Evolutionary conservation across 2,888 invertebrate species (phyloP), one percentile per base, ranked within the genome.

Genomic region (Stictocephala bisonia): DNA sequence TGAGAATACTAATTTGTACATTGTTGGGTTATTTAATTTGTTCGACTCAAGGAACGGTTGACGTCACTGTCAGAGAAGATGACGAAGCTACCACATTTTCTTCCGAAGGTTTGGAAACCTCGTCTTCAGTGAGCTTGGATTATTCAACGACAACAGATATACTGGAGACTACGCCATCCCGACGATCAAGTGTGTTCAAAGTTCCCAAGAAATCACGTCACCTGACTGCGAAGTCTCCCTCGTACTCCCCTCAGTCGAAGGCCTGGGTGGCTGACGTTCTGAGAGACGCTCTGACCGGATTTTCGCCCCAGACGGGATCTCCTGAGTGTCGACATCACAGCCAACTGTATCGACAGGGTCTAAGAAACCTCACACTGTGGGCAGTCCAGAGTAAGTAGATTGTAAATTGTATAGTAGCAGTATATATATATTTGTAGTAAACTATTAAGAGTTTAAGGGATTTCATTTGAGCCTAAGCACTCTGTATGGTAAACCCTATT

Each of bases 331-430:
- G 35, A 7, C 40, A 51, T 3, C 71, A 71, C 18, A 26, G 41
- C 3, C 1, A n/a, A 13, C 40, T 71, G 1, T 71, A 71, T 41
- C 29, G 26, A 18, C 26, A 58, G 27, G 35, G 29, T 11, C 26
- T 71, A 20, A 27, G 40, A 11, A 58, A 71, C 40, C 27, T 71
- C 41, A 71, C 71, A 6, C 58, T 58, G 29, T 71, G 71, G 71
- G 71, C 71, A 9, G 58, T 71, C 13, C 71, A 71, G 29, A 71
- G 71, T 71, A 18, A 71, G 71, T 71, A 13, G 0, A n/a, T n/a
- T n/a, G n/a, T n/a, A n/a, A n/a, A 18, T 20, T 51, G 13, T 35
- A 13, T 35, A 35, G n/a, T n/a, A n/a, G n/a, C n/a, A n/a, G n/a
- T n/a, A n/a, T n/a, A n/a, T n/a, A n/a, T n/a, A n/a, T n/a, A n/a